Conservation (phyloP, 2,888 invertebrate genomes). For the Acrobasis suavella region DNA sequence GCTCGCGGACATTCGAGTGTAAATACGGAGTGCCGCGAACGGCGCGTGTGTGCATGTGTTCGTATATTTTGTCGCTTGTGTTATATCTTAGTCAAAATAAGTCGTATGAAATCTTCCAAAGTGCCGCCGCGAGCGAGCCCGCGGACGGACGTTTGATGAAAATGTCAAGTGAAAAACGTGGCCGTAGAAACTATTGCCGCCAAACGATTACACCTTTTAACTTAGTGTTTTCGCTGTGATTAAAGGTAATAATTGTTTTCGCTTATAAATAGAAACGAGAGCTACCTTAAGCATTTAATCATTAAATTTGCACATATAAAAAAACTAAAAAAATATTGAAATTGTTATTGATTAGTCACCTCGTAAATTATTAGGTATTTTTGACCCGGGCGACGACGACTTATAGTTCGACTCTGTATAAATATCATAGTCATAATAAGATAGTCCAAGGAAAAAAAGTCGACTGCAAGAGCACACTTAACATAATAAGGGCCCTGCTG, state of each 20-base stretch:
- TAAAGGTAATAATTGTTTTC: conserved; percentile 41
- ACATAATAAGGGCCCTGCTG: no score
- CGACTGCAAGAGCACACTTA: no score
- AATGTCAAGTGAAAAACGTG: not conserved
- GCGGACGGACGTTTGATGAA: not conserved
- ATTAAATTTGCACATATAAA: conserved; percentile 50
- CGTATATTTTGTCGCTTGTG: conserved; percentile 17
- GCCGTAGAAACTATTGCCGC: conserved; percentile 1
- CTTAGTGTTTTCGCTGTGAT: conserved; percentile 47
- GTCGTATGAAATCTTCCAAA: conserved; percentile 28
- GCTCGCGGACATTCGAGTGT: not conserved
- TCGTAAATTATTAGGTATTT: conserved; percentile 39
- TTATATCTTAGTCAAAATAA: conserved; percentile 17
- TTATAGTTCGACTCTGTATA: not conserved
- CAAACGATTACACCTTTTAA: conserved; percentile 27
- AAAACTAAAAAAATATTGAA: conserved; percentile 34
- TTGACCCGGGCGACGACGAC: conserved; percentile 36
- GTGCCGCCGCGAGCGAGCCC: conserved; percentile 11
- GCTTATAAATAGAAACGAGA: conserved; percentile 44
- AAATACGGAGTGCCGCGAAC: conserved; percentile 1
- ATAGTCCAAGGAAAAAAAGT: not conserved
- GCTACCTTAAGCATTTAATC: conserved; percentile 55
- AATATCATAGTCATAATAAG: not conserved
- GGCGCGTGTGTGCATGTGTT: not conserved
- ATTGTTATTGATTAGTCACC: conserved; percentile 41